Evolutionary conservation across 92 coral and sea anemone species (phyloP).

Genomic region (Porites lobata): DNA sequence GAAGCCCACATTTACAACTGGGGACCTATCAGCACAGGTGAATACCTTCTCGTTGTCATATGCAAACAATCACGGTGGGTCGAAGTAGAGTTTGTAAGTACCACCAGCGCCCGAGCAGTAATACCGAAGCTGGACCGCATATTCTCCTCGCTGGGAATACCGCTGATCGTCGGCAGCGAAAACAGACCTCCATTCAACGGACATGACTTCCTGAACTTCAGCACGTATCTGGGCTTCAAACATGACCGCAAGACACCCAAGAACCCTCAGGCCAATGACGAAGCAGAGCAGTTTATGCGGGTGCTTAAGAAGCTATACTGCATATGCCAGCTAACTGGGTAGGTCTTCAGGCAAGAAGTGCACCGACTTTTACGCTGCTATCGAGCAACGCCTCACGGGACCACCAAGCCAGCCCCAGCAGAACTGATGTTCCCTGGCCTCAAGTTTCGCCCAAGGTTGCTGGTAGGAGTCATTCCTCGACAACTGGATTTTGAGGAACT

Average conservation of each 20-base stretch:
- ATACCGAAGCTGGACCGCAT: too few species aligned
- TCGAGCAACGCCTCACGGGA: too few species aligned
- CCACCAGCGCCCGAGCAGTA: background rate
- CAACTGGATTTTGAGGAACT: too few species aligned
- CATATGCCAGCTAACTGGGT: constrained; percentile 20
- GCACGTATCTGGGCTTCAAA: constrained; percentile 37
- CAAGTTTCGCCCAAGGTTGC: too few species aligned
- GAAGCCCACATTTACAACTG: constrained; percentile 24
- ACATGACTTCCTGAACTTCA: constrained; percentile 29
- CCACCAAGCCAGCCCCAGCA: too few species aligned
- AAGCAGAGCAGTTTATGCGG: constrained; percentile 52
- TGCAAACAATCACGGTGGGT: constrained; percentile 28
- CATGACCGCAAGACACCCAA: constrained; percentile 38
- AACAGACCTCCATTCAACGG: constrained; percentile 46
- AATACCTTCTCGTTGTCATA: constrained; percentile 38
- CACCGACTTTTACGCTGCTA: too few species aligned
- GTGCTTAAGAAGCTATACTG: constrained; percentile 48
- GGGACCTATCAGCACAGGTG: constrained; percentile 53
- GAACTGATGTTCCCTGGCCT: too few species aligned
- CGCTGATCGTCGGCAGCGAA: background rate
- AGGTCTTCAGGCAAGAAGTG: background rate
- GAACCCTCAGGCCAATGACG: constrained; percentile 43
- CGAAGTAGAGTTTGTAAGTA: constrained; percentile 11
- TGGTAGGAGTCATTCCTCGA: too few species aligned
- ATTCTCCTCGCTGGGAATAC: too few species aligned